Evolutionary conservation across 2,888 invertebrate genomes (phyloP), one percentile per base, ranked within the genome.

Genomic region (Nomada ruficornis): DNA sequence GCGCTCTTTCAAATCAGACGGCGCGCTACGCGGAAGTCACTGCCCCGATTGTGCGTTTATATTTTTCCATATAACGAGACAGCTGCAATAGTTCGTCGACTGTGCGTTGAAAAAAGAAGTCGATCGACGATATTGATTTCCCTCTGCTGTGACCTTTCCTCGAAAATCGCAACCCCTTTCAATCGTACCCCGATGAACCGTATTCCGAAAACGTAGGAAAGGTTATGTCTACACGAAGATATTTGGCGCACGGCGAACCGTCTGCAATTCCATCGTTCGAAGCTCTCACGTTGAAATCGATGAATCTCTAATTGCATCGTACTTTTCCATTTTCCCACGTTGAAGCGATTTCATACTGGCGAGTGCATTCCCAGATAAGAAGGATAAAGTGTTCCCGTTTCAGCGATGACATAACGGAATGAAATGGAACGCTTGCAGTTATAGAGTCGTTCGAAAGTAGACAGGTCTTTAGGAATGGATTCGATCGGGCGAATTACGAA

Each of bases 1-100:
- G 52, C 75, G 77, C 68, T 69, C 75, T 86, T 88, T 84, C 80
- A 70, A 87, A 71, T 64, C 42, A 73, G 71, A 73, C 71, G 74
- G 44, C 62, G 29, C 52, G 71, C 77, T 26, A 65, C 67, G 69
- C 64, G 70, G 36, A 80, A 70, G 65, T 62, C 68, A 50, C 55
- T 1, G 72, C 52, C 71, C 52, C 78, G 79, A 75, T 79, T 80
- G 82, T 75, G 69, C 72, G 76, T 83, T 83, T 81, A 79, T 78
- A 83, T 80, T 83, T 50, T 80, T 80, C 81, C 60, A 76, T 73
- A 74, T 65, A 54, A 18, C n/a, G 20, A 13, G 15, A 18, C 10
- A 13, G 29, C 26, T 29, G 26, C 65, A n/a, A 67, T 52, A 47
- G 55, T 67, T 54, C 55, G 50, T 29, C 47, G 23, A 62, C 60